Evolutionary conservation across 2,113 vertebrate species (phyloP).

Genomic region (Acrocephalus kingi): DNA sequence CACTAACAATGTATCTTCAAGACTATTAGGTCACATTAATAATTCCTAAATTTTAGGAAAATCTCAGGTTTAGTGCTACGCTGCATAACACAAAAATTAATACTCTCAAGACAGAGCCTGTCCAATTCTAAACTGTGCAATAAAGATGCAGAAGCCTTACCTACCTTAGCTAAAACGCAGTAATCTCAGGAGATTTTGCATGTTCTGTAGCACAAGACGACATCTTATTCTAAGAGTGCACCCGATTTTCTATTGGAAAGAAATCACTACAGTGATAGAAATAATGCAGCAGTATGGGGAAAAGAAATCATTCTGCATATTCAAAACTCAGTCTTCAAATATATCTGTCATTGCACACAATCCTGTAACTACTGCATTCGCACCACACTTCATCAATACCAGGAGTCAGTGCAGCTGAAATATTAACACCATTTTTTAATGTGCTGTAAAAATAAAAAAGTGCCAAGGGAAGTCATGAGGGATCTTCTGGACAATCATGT

Average conservation of each 20-base stretch:
- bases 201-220: not conserved
- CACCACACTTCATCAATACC: not conserved
- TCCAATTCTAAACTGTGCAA: not conserved
- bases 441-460: not conserved
- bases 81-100: not conserved
- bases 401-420: not conserved
- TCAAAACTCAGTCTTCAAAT: not conserved
- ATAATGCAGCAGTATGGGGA: not conserved
- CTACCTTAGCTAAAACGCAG: not conserved
- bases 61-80: not conserved
- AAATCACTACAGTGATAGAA: not conserved
- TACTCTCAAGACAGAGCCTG: not conserved
- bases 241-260: not conserved
- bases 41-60: not conserved
- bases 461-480: not conserved
- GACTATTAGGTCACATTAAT: not conserved
- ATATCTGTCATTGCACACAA: fast-evolving
- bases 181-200: not conserved
- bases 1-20: not conserved
- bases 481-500: not conserved
- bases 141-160: not conserved
- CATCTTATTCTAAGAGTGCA: not conserved
- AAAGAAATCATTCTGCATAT: not conserved
- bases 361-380: not conserved
- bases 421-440: not conserved